Evolutionary conservation across 2,113 vertebrate species (phyloP).

Genomic region (Pollimyrus isidori): DNA sequence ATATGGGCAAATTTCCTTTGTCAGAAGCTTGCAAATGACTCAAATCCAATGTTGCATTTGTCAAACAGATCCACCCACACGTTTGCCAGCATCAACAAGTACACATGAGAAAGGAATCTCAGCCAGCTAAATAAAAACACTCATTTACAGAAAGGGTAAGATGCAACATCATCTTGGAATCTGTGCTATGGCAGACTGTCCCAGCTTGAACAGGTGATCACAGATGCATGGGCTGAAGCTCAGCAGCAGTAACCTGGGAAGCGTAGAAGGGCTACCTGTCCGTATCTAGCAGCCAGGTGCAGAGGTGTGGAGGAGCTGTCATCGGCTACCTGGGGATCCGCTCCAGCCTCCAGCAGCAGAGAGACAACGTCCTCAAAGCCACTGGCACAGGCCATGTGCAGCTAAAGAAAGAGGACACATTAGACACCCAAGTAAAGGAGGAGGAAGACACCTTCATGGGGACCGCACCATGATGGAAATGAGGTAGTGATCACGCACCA

Average conservation of each 20-base stretch:
- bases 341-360: constrained; percentile 70
- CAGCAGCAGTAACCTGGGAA: not conserved
- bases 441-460: constrained; percentile 64
- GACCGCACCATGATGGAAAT: not conserved
- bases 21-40: constrained; percentile 39
- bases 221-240: not conserved
- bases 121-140: not conserved
- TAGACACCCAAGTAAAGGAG: not conserved
- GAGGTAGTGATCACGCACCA: constrained; percentile 63
- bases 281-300: constrained; percentile 86
- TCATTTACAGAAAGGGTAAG: not conserved
- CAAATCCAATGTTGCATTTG: constrained; percentile 47
- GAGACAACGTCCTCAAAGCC: constrained; percentile 77
- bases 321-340: constrained; percentile 68
- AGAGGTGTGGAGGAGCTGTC: constrained; percentile 80
- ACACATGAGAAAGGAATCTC: not conserved
- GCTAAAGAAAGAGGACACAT: constrained; percentile 47
- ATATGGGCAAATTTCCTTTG: constrained; percentile 32
- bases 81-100: not conserved
- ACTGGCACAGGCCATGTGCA: constrained; percentile 82
- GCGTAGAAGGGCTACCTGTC: constrained; percentile 67
- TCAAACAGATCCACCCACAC: constrained; percentile 32
- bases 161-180: not conserved
- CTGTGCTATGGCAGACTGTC: not conserved
- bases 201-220: not conserved